A percentile compares a stretch with the other conserved stretches of the same genome.
Evolutionary conservation across 2,888 invertebrate species (phyloP).

Genomic region (Allacma fusca): DNA sequence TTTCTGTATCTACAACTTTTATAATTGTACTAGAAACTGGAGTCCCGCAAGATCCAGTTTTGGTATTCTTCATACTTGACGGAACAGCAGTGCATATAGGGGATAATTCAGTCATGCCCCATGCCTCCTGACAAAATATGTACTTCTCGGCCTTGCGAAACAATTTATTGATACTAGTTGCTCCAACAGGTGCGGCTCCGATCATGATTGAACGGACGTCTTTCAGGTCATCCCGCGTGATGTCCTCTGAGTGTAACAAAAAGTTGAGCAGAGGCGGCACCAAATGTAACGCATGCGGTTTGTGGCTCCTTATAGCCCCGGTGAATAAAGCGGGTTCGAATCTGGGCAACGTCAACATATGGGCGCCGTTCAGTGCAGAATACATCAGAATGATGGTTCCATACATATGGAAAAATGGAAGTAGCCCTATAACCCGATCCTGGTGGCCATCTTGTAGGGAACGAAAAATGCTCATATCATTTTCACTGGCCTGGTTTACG

Average conservation of each 20-base stretch:
- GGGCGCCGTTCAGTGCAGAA: conserved; percentile 73
- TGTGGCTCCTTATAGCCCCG: conserved; percentile 70
- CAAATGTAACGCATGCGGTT: conserved; percentile 65
- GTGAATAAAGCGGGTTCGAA: conserved; percentile 80
- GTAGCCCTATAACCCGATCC: conserved; percentile 52
- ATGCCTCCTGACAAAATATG: conserved; percentile 62
- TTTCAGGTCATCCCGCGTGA: conserved; percentile 73
- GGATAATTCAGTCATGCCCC: conserved; percentile 79
- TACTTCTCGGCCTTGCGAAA: conserved; percentile 64
- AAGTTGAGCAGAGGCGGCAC: conserved; percentile 82
- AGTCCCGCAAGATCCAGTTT: conserved; percentile 41
- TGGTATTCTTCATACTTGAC: conserved; percentile 45
- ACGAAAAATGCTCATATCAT: not conserved
- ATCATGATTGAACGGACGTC: conserved; percentile 72
- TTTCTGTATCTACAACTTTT: conserved; percentile 70
- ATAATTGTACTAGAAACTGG: conserved; percentile 68
- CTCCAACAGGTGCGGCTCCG: conserved; percentile 72
- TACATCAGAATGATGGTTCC: conserved; percentile 76
- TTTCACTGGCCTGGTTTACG: not conserved
- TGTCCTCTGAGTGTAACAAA: conserved; percentile 74
- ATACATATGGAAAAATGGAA: conserved; percentile 68
- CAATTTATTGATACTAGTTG: conserved; percentile 69
- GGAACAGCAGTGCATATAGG: too few relatives aligned
- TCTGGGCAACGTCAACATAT: conserved; percentile 64
- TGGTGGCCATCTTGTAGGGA: not conserved